phyloP scores from a whole-genome alignment of 1,140 invertebrate genomes.

The Drosophila lacteicornis region DNA sequence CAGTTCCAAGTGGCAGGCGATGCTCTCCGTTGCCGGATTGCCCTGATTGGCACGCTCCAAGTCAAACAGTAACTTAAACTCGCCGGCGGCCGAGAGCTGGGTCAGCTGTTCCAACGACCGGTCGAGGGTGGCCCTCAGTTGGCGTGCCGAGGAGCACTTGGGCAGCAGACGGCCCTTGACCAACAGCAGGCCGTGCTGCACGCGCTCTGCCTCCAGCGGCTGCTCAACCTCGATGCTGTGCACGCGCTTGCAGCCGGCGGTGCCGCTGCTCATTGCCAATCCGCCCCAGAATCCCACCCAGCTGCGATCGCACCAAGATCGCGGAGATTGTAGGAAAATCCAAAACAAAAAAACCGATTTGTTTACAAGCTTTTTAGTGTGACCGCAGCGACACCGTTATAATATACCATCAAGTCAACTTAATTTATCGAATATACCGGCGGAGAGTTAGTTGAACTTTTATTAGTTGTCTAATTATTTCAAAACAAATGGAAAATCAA shows the following conservation, averaged over 20 bases:
- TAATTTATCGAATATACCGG: no score
- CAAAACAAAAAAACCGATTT: slow-evolving; percentile 3
- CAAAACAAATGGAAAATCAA: no score
- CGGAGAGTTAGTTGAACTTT: no score
- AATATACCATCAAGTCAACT: no score
- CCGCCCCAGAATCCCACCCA: slow-evolving; percentile 10
- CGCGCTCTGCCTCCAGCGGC: slow-evolving; percentile 56
- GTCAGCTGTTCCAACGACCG: slow-evolving; percentile 46
- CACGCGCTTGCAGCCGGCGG: slow-evolving; percentile 62
- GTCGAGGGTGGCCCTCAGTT: slow-evolving; percentile 57
- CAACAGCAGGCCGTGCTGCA: slow-evolving; percentile 68
- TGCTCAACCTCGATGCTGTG: slow-evolving; percentile 72
- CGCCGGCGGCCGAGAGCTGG: slow-evolving; percentile 56
- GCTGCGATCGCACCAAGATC: slow-evolving; percentile 1
- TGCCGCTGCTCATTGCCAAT: slow-evolving; percentile 69
- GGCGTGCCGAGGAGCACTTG: slow-evolving; percentile 47
- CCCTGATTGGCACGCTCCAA: slow-evolving; percentile 19
- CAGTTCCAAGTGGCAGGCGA: slow-evolving; percentile 38
- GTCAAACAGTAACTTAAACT: slow-evolving; percentile 75
- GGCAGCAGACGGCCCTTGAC: slow-evolving; percentile 71
- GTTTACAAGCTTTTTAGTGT: slow-evolving; percentile 6
- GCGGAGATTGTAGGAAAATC: not conserved
- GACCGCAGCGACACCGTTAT: not conserved
- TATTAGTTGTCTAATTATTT: no score
- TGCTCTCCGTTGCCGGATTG: not conserved